phyloP scores from a whole-genome alignment of 1,140 invertebrate species.

The Polyergus mexicanus region DNA sequence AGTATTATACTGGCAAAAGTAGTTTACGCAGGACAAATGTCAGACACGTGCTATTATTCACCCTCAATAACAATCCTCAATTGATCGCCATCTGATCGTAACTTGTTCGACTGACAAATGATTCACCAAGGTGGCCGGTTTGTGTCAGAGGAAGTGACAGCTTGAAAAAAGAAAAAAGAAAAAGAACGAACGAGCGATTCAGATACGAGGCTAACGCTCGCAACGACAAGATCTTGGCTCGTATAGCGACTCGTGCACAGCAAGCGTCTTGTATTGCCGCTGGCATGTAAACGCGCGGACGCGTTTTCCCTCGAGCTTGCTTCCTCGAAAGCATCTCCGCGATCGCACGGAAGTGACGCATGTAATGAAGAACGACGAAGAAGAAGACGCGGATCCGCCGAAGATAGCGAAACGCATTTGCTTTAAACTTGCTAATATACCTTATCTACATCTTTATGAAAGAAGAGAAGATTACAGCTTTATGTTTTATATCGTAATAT shows the following conservation, averaged over 20 bases:
- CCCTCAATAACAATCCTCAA: conserved; percentile 19
- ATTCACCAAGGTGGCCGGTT: conserved; percentile 66
- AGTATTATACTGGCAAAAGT: not conserved
- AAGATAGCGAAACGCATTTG: not conserved
- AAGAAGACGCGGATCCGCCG: not conserved
- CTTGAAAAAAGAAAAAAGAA: conserved; percentile 43
- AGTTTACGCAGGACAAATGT: not conserved
- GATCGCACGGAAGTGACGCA: conserved; percentile 66
- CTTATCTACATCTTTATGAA: not conserved
- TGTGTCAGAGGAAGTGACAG: conserved; percentile 66
- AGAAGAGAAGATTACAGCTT: not conserved
- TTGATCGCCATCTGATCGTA: conserved; percentile 37
- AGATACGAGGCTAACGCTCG: conserved; percentile 78
- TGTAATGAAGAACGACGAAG: conserved; percentile 41
- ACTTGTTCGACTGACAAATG: conserved; percentile 64
- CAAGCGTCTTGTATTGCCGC: conserved; percentile 67
- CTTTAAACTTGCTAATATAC: not conserved
- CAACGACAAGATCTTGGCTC: conserved; percentile 80
- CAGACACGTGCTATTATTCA: conserved; percentile 27
- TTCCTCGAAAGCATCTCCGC: conserved; percentile 72
- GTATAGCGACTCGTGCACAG: conserved; percentile 71
- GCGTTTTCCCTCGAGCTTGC: conserved; percentile 56
- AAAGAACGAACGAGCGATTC: conserved; percentile 51
- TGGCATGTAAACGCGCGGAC: conserved; percentile 41
- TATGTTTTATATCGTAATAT: not conserved